Conservation (phyloP, 2,888 invertebrate genomes). For the Catocala sponsa region DNA sequence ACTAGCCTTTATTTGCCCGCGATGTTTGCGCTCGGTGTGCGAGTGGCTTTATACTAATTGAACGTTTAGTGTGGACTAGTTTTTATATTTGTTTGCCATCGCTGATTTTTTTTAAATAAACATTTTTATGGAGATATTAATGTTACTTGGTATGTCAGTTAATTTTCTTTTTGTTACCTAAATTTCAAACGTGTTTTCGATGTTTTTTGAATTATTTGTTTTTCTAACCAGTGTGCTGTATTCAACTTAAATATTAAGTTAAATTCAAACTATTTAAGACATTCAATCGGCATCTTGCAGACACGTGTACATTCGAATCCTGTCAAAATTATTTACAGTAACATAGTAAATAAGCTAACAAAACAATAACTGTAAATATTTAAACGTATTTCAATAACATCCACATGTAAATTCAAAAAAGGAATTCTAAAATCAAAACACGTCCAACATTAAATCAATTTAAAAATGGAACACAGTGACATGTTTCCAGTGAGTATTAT, state of each 20-base stretch:
- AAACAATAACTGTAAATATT: not conserved
- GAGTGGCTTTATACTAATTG: conserved; percentile 70
- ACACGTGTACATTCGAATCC: no score
- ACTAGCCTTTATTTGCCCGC: conserved; percentile 65
- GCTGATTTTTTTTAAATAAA: not conserved
- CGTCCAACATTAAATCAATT: conserved; percentile 2
- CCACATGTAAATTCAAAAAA: not conserved
- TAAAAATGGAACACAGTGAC: conserved; percentile 8
- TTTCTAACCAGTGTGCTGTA: no score
- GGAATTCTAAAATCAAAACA: not conserved
- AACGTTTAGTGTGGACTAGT: conserved; percentile 47
- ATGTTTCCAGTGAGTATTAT: conserved; percentile 18
- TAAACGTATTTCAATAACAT: not conserved
- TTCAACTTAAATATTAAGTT: no score
- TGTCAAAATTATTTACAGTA: no score
- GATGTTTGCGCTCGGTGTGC: conserved; percentile 63
- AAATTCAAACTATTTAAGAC: no score
- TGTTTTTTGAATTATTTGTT: no score
- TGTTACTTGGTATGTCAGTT: no score
- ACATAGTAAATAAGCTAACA: not conserved
- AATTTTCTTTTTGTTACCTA: no score
- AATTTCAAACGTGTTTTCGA: no score
- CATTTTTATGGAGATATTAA: no score
- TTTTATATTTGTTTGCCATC: not conserved
- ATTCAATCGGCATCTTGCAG: no score